phyloP scores from a whole-genome alignment of 2,888 invertebrate species.

The Linyphia triangularis region DNA sequence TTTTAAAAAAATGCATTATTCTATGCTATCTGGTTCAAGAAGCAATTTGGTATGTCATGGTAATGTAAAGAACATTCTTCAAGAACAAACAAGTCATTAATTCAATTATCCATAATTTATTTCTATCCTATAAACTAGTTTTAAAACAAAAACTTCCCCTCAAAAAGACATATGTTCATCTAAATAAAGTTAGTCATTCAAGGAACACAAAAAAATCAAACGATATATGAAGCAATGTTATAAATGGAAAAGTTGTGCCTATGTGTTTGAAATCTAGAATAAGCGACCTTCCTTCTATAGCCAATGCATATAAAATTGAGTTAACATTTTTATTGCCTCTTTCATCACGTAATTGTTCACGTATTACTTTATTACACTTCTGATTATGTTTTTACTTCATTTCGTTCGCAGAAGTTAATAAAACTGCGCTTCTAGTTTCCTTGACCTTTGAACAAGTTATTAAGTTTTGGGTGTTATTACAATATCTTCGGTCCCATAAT shows the following conservation, averaged over 20 bases:
- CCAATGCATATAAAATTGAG: constrained; percentile 4
- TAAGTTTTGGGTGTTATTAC: constrained; percentile 25
- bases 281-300: not conserved
- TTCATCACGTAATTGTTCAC: constrained; percentile 5
- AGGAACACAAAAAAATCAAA: too few relatives aligned
- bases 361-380: constrained; percentile 14
- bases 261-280: not conserved
- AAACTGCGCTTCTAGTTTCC: not conserved
- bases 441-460: constrained; percentile 18
- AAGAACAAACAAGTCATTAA: too few relatives aligned
- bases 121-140: too few relatives aligned
- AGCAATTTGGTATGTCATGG: too few relatives aligned
- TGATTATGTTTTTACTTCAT: not conserved
- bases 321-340: constrained; percentile 31
- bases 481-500: constrained; percentile 23
- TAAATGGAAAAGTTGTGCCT: not conserved
- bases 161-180: too few relatives aligned
- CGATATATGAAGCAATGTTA: not conserved
- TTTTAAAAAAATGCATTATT: too few relatives aligned
- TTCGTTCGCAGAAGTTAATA: not conserved
- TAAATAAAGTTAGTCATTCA: too few relatives aligned
- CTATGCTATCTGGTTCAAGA: too few relatives aligned
- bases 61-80: too few relatives aligned
- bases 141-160: too few relatives aligned
- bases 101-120: too few relatives aligned